These are phyloP conservation scores for Gorsachius magnificus DNA, from an alignment of 2,797 vertebrate species.

Conservation along the genomic window DNA sequence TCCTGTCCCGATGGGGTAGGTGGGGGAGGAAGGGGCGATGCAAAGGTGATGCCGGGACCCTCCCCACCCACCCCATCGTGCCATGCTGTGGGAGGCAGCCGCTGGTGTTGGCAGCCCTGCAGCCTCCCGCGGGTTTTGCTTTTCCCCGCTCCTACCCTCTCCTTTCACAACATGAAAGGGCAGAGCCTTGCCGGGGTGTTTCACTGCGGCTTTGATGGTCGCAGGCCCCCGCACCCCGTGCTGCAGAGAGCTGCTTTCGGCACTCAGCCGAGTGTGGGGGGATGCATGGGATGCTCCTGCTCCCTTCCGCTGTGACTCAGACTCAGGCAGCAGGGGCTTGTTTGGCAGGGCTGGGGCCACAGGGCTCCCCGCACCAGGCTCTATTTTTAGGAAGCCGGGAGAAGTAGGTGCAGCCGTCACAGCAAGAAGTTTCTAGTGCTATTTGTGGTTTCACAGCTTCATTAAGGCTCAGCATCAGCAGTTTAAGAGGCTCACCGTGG, in stretches of 20 bases:
- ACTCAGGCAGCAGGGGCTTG: conserved; percentile 62
- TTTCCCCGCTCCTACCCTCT: conserved; percentile 60
- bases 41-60: conserved; percentile 11
- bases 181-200: conserved; percentile 53
- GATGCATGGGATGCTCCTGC: neutral
- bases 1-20: neutral
- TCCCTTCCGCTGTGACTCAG: conserved; percentile 68
- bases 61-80: conserved; percentile 62
- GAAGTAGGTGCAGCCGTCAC: conserved; percentile 49
- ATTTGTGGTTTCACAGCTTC: conserved; percentile 24
- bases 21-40: conserved; percentile 18
- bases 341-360: neutral
- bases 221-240: neutral
- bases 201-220: conserved; percentile 53
- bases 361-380: conserved; percentile 50
- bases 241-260: neutral
- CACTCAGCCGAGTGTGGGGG: neutral
- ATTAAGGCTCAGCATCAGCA: neutral
- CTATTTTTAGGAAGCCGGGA: conserved; percentile 75
- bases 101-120: neutral
- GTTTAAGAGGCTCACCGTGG: neutral
- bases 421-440: conserved; percentile 51
- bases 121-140: conserved; percentile 48
- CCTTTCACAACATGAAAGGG: conserved; percentile 58
- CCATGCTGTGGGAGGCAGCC: conserved; percentile 37